A percentile compares a stretch with the other conserved stretches of the same genome.
These are phyloP conservation scores for Vultur gryphus DNA, from an alignment of 2,797 vertebrate genomes.

Conservation along the genomic window DNA sequence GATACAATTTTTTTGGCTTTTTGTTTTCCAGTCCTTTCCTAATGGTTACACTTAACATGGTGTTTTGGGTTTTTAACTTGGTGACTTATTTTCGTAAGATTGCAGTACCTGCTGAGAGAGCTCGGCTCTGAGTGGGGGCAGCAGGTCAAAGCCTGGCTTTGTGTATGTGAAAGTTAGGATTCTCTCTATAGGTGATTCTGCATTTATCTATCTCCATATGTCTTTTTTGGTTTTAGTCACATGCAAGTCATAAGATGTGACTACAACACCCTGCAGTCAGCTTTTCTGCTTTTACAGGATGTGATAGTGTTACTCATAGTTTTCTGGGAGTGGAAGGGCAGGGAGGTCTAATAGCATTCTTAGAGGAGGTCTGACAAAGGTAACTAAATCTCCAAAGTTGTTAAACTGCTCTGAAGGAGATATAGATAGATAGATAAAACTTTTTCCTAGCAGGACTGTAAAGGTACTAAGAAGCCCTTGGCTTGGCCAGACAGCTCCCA, in stretches of 20 bases:
- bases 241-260: background rate
- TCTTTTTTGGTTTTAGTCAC: background rate
- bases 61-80: background rate
- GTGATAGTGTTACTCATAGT: background rate
- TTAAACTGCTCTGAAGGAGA: background rate
- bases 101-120: background rate
- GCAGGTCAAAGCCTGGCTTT: background rate
- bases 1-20: background rate
- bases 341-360: background rate
- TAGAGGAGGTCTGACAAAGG: background rate
- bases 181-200: background rate
- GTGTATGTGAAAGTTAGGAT: background rate
- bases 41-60: background rate
- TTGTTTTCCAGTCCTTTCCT: background rate
- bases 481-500: background rate
- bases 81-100: background rate
- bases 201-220: background rate
- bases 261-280: background rate
- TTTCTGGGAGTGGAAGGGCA: background rate
- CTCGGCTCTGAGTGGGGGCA: fast-evolving
- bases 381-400: background rate
- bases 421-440: background rate
- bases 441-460: background rate
- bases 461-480: background rate
- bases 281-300: background rate